Evolutionary conservation across 2,113 vertebrate species (phyloP), one percentile per base, ranked within the genome.

Genomic region (Trachemys scripta): DNA sequence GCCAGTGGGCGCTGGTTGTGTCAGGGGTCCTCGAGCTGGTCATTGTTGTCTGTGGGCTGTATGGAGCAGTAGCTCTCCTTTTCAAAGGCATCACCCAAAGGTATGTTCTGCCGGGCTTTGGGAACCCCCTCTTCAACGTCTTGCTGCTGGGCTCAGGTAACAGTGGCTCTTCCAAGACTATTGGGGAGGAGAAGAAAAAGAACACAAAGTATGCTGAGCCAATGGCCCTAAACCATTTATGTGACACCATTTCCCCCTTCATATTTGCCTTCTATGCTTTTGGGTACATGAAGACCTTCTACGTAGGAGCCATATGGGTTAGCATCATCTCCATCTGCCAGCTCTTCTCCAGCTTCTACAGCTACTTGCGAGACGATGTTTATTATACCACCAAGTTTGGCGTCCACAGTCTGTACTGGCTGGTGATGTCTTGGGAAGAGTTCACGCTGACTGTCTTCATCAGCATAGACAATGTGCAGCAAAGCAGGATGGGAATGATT

Each of bases 161-260:
- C 94, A 97, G 97, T 27, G 87, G 92, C 87, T 98, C 95, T 75
- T 95, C 98, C 45, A 98, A 98, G 84, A 98, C 95, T 59, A 88
- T 97, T 10, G 98, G 98, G 57, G 98, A 99, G 81, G 99, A 99
- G 72, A 99, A 99, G 93, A 99, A 99, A 84, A 99, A 99, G 97
- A 99, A 99, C 87, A 99, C 99, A 0, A 99, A 99, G 93, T 99
- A 99, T 6, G 99, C 99, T 0, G 99, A 99, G 96, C 99, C 99
- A 2, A 99, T 99, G 98, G 99, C 99, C 2, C 97, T 99, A 49
- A 98, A 98, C 75, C 98, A 99, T 95, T 98, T 99, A 97, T 99
- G 99, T 1, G 98, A 99, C 80, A 98, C 98, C 0, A 57, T 99
- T 78, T 98, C 99, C 14, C 50, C 99, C 1, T 99, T 99, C 42